phyloP scores from a whole-genome alignment of 2,888 invertebrate species.

The Masnerella sp. region DNA sequence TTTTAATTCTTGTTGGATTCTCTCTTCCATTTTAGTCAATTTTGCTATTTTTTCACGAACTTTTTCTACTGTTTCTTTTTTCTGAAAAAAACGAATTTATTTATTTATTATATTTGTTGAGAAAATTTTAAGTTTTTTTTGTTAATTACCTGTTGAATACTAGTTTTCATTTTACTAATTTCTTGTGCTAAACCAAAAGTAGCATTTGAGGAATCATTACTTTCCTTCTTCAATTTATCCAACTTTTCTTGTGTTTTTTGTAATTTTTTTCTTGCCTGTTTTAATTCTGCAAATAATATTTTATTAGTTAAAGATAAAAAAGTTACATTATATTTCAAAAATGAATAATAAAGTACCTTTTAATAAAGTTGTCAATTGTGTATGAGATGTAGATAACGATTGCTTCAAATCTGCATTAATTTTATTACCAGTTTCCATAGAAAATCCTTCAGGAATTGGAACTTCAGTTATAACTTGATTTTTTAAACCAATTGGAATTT shows the following conservation, averaged over 20 bases:
- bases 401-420: constrained; percentile 66
- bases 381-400: constrained; percentile 62
- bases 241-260: constrained; percentile 83
- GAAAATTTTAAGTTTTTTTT: no score
- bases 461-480: constrained; percentile 33
- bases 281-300: constrained; percentile 76
- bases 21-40: constrained; percentile 66
- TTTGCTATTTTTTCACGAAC: constrained; percentile 62
- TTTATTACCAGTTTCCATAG: constrained; percentile 64
- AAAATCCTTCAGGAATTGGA: constrained; percentile 64
- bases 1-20: constrained; percentile 66
- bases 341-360: constrained; percentile 67
- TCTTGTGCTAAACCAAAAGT: constrained; percentile 76
- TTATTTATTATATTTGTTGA: not conserved
- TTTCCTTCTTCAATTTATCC: constrained; percentile 80
- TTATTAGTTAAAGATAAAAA: no score
- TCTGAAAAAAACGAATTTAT: constrained; percentile 33
- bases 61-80: constrained; percentile 61
- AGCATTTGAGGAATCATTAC: constrained; percentile 78
- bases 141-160: constrained; percentile 78
- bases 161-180: constrained; percentile 73
- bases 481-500: constrained; percentile 43
- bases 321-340: no score
- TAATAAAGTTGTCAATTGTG: constrained; percentile 66
- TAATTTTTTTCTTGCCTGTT: constrained; percentile 83